These are phyloP conservation scores for Phoxinus dragarum DNA, from an alignment of 2,797 vertebrate species.

Conservation along the genomic window DNA sequence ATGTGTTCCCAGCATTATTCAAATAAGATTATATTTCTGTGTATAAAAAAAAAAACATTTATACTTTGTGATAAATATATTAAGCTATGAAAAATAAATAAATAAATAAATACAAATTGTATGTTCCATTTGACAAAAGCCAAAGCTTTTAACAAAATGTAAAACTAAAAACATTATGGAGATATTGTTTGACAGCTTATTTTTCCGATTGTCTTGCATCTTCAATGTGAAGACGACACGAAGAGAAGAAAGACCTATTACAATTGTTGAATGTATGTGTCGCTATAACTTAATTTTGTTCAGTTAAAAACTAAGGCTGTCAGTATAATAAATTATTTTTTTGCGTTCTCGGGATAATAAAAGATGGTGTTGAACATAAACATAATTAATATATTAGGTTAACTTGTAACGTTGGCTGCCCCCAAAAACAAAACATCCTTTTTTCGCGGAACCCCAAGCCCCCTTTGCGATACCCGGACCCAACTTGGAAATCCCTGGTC, in stretches of 20 bases:
- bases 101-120: too few species aligned
- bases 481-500: neutral
- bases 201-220: neutral
- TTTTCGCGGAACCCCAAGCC: neutral
- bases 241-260: neutral
- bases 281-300: neutral
- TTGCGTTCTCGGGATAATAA: neutral
- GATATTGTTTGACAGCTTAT: neutral
- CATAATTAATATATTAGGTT: neutral
- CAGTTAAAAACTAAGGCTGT: neutral
- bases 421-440: neutral
- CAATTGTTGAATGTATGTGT: neutral
- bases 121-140: too few species aligned
- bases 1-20: neutral
- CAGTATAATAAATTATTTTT: neutral
- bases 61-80: neutral
- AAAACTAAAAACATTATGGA: neutral
- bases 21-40: neutral
- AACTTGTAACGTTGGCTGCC: neutral
- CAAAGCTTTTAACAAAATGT: neutral
- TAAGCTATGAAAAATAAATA: neutral
- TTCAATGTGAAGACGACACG: neutral
- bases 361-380: neutral
- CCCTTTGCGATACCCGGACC: neutral
- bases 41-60: neutral